phyloP scores from a whole-genome alignment of 2,113 vertebrate species.

The Etia nguti region DNA sequence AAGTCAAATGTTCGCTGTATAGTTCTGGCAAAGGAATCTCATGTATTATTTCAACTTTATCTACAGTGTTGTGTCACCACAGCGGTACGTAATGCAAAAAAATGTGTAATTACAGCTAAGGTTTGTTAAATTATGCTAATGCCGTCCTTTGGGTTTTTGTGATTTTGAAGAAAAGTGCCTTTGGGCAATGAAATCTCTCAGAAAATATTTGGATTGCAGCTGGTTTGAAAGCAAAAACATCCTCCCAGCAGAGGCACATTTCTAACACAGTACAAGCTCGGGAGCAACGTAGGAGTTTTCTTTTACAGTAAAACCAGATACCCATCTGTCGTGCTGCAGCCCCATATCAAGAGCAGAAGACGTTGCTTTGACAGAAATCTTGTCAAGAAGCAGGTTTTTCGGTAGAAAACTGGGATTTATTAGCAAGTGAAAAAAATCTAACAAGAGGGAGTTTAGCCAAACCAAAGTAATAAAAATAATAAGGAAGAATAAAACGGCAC shows the following conservation, averaged over 20 bases:
- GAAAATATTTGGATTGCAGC: slow-evolving; percentile 47
- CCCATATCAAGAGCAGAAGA: not conserved
- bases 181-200: slow-evolving; percentile 9
- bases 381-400: not conserved
- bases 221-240: slow-evolving; percentile 21
- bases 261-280: not conserved
- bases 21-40: not conserved
- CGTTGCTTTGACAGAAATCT: not conserved
- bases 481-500: not conserved
- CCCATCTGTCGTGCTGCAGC: not conserved
- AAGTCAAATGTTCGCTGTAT: slow-evolving; percentile 28
- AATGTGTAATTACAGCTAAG: not conserved
- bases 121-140: slow-evolving; percentile 34
- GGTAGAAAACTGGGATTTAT: not conserved
- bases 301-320: not conserved
- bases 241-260: slow-evolving; percentile 4
- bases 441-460: fast-evolving
- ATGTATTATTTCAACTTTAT: not conserved
- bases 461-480: not conserved
- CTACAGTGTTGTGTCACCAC: not conserved
- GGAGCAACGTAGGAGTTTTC: not conserved
- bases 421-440: not conserved
- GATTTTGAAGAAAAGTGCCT: slow-evolving; percentile 10
- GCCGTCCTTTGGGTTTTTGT: slow-evolving; percentile 3
- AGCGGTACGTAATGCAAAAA: not conserved